Evolutionary conservation across 2,888 invertebrate species (phyloP).

Genomic region (Prosapia bicincta): DNA sequence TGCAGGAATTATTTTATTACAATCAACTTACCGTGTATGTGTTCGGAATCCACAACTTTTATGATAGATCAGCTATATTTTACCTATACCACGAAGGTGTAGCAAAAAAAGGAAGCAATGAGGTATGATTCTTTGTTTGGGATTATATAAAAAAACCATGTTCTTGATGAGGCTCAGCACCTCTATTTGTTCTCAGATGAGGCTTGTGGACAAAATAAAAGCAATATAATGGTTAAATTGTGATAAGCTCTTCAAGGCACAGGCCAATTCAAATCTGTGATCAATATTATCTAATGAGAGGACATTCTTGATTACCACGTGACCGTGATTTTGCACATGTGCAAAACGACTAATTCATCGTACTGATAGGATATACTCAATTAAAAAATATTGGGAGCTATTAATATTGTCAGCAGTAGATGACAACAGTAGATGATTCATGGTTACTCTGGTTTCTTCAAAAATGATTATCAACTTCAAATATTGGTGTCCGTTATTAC

Average conservation of each 20-base stretch:
- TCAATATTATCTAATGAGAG: conserved; percentile 8
- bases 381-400: no score
- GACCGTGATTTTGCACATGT: no score
- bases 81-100: conserved; percentile 16
- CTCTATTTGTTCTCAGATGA: conserved; percentile 13
- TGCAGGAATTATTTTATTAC: conserved; percentile 13
- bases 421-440: no score
- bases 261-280: conserved; percentile 9
- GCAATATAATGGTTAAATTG: conserved; percentile 11
- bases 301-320: no score
- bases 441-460: no score
- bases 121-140: conserved; percentile 4
- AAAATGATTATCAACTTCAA: no score
- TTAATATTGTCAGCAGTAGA: no score
- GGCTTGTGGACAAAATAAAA: conserved; percentile 21
- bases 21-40: neutral
- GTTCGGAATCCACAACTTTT: conserved; percentile 3
- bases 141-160: conserved; percentile 7
- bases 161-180: neutral
- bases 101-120: conserved; percentile 12
- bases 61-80: neutral
- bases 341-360: no score
- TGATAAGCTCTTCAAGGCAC: neutral
- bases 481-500: no score
- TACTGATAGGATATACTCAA: no score